phyloP scores from a whole-genome alignment of 2,113 vertebrate genomes.

The Cygnus atratus region DNA sequence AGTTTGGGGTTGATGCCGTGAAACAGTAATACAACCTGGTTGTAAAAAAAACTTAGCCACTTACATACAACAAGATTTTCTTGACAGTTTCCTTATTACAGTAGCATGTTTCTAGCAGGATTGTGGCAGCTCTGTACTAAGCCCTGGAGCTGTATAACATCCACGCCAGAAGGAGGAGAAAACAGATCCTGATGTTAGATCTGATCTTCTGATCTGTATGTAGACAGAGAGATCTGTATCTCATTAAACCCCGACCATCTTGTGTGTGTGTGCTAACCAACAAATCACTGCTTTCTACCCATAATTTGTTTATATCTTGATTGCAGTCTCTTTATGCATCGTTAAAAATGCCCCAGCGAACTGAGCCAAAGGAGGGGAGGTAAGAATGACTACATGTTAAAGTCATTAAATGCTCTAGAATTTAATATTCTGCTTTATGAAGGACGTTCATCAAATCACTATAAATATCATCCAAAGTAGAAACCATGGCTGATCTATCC shows the following conservation, averaged over 20 bases:
- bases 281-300: not conserved
- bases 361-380: not conserved
- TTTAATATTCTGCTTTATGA: not conserved
- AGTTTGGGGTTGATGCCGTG: not conserved
- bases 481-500: not conserved
- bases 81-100: not conserved
- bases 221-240: not conserved
- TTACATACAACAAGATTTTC: not conserved
- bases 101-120: not conserved
- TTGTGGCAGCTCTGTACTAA: not conserved
- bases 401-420: not conserved
- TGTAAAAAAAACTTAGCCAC: not conserved
- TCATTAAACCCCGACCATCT: not conserved
- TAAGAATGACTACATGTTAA: not conserved
- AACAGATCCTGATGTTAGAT: not conserved
- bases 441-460: not conserved
- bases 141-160: not conserved
- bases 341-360: not conserved
- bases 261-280: not conserved
- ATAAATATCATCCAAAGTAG: not conserved
- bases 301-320: not conserved
- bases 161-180: not conserved
- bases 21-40: not conserved
- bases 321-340: not conserved
- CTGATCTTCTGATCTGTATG: not conserved